Percentiles rank a stretch among this genome's conserved stretches.
phyloP scores from a whole-genome alignment of 1,140 invertebrate genomes.

The Zaprionus gabonicus region DNA sequence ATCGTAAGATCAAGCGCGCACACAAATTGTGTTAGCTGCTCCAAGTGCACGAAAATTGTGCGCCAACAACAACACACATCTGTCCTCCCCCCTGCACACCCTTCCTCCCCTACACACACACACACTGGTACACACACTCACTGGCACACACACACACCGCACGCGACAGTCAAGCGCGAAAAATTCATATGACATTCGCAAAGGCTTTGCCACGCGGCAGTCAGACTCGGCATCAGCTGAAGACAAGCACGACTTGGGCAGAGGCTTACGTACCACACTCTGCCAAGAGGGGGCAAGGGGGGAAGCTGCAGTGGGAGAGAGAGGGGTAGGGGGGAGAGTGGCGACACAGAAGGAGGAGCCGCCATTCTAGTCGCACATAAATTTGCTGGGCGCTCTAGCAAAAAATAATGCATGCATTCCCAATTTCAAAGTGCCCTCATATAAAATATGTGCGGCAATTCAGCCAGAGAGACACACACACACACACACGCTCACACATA shows the following conservation, averaged over 20 bases:
- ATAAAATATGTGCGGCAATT: constrained; percentile 75
- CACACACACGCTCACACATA: neutral
- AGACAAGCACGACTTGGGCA: constrained; percentile 17
- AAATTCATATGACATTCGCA: constrained; percentile 76
- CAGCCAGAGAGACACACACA: constrained; percentile 12
- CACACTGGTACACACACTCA: constrained; percentile 18
- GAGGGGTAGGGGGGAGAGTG: constrained; percentile 25
- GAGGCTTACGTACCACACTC: neutral
- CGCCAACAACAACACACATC: constrained; percentile 28
- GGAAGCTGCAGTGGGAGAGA: neutral
- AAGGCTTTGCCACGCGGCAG: constrained; percentile 37
- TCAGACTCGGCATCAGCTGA: constrained; percentile 21
- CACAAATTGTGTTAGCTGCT: constrained; percentile 72
- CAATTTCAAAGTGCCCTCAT: constrained; percentile 69
- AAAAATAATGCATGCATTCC: constrained; percentile 67
- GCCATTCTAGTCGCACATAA: constrained; percentile 51
- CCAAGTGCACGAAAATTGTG: constrained; percentile 63
- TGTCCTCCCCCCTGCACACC: neutral
- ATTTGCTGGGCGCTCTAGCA: constrained; percentile 60
- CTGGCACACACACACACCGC: constrained; percentile 31
- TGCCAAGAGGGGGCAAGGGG: neutral
- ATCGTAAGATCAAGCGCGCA: constrained; percentile 72
- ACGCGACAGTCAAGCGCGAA: constrained; percentile 52
- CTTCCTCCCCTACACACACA: constrained; percentile 15
- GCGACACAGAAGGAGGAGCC: neutral